Evolutionary conservation across 2,888 invertebrate species (phyloP).

Genomic region (Sinohyriopsis cumingii): DNA sequence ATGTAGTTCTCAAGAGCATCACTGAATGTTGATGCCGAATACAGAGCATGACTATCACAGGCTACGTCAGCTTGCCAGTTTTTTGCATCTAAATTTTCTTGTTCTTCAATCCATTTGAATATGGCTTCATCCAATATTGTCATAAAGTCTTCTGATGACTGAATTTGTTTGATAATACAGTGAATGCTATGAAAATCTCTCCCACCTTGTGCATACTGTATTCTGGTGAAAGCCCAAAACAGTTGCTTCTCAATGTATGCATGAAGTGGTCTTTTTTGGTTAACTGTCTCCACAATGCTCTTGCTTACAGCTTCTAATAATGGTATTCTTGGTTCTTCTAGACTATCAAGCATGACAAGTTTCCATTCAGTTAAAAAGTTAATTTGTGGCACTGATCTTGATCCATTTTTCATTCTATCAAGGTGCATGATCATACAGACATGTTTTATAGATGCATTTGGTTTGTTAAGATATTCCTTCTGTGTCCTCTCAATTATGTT

Average conservation of each 20-base stretch:
- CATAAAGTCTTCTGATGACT: slow-evolving; percentile 12
- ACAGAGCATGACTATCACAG: slow-evolving; percentile 20
- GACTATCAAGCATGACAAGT: slow-evolving; percentile 33
- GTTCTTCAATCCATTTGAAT: not conserved
- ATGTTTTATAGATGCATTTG: slow-evolving; percentile 5
- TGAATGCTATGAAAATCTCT: slow-evolving; percentile 27
- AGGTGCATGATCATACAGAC: slow-evolving; percentile 28
- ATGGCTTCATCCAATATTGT: slow-evolving; percentile 8
- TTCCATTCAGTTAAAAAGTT: slow-evolving; percentile 46
- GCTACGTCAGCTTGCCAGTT: slow-evolving; percentile 35
- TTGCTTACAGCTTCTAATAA: slow-evolving; percentile 15
- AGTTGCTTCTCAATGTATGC: slow-evolving; percentile 29
- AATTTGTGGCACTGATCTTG: slow-evolving; percentile 3
- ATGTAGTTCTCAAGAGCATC: slow-evolving; percentile 35
- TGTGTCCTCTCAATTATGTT: slow-evolving; percentile 26
- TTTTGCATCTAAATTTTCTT: not conserved
- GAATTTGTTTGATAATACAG: slow-evolving; percentile 17
- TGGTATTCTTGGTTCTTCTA: slow-evolving; percentile 22
- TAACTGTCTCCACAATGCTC: slow-evolving; percentile 22
- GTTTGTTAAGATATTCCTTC: slow-evolving; percentile 3
- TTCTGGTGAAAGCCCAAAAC: slow-evolving; percentile 43
- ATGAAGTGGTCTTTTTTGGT: slow-evolving; percentile 16
- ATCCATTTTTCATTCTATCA: slow-evolving; percentile 14
- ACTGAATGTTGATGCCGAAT: slow-evolving; percentile 20
- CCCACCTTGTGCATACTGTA: slow-evolving; percentile 29